These are phyloP conservation scores for Dicyema japonicum DNA, from an alignment of 1,140 invertebrate species.

Conservation along the genomic window DNA sequence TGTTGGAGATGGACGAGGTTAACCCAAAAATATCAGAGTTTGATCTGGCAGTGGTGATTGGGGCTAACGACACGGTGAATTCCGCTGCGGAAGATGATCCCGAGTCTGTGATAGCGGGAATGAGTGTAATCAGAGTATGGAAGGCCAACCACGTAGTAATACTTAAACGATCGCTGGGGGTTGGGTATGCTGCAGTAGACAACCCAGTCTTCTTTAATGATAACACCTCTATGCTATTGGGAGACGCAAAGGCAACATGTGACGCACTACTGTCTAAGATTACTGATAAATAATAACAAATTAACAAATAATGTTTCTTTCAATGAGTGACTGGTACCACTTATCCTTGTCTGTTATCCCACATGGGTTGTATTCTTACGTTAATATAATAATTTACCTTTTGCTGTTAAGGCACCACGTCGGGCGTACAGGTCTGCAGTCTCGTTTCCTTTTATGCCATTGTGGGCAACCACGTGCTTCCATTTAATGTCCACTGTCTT, in stretches of 20 bases:
- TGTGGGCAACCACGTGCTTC: no score
- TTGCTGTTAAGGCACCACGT: no score
- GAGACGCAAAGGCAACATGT: constrained; percentile 62
- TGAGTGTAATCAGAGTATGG: constrained; percentile 61
- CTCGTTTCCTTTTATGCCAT: no score
- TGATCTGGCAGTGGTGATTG: constrained; percentile 50
- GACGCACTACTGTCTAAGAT: constrained; percentile 37
- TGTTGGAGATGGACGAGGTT: constrained; percentile 67
- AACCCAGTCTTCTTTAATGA: constrained; percentile 65
- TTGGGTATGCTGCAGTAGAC: constrained; percentile 47
- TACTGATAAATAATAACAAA: constrained; percentile 25
- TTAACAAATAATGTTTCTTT: no score
- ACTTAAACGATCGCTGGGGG: constrained; percentile 55
- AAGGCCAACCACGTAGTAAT: constrained; percentile 47
- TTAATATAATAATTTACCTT: no score
- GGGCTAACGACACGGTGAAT: constrained; percentile 67
- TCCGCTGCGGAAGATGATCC: constrained; percentile 59
- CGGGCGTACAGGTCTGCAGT: no score
- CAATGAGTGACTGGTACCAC: no score
- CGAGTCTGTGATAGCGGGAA: constrained; percentile 56
- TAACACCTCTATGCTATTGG: constrained; percentile 53
- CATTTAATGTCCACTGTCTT: no score
- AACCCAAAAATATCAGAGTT: constrained; percentile 52
- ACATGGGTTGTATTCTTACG: no score
- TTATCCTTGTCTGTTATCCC: no score